Evolutionary conservation across 2,888 invertebrate species (phyloP), one percentile per base, ranked within the genome.

Genomic region (Ephialtes manifestator): DNA sequence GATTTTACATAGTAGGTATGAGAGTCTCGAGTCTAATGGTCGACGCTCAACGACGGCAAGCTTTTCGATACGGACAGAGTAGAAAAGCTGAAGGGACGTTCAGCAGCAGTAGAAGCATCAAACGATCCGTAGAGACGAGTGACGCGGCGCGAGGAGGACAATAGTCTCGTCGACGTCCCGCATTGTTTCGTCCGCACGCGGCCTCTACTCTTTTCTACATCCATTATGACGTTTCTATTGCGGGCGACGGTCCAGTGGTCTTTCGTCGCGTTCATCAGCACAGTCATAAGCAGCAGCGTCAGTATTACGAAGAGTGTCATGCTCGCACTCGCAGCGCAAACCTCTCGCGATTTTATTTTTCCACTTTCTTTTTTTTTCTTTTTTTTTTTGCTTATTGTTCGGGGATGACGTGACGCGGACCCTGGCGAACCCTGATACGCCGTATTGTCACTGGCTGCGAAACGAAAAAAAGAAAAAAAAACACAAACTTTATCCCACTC

Each of bases 121-220:
- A 85, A 85, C 85, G 85, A 82, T 85, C 81, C 85, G 81, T 75
- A 83, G 65, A 65, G 63, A 87, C 83, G 79, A 83, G 35, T 86
- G 85, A 87, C 88, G 83, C 83, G 85, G 87, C 87, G 89, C 87
- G 88, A 85, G 39, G 85, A 88, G 89, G 87, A 91, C 88, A 91
- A 91, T 89, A 87, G 88, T 87, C 87, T 86, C 84, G 88, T 87
- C 89, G 88, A 87, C 87, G 86, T 89, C 87, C 86, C 87, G 89
- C 88, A 89, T 91, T 90, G 90, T 91, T 90, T 89, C 91, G 86
- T 83, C 87, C 87, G 86, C 89, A 90, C 84, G 87, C 88, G 90
- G 87, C 78, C 81, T 81, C 83, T 28, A 77, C 83, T 70, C 78
- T 79, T 84, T 82, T 84, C 43, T 68, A 80, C 76, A 48, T 71